Evolutionary conservation across 2,888 invertebrate genomes (phyloP).

Genomic region (Xestobium rufovillosum): DNA sequence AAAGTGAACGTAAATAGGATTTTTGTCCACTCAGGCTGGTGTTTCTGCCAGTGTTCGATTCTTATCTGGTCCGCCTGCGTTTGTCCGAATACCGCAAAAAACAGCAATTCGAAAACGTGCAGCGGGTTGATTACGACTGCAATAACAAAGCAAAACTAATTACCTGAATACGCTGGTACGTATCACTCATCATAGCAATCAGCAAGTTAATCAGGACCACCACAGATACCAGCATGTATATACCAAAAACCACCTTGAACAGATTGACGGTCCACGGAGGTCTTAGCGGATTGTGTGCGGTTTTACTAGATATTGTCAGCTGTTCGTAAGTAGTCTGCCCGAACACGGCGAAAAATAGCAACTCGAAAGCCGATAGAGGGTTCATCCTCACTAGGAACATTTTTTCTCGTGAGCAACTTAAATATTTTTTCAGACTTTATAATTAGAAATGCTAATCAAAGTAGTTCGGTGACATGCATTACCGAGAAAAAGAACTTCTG

Average conservation of each 20-base stretch:
- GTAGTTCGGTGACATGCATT: no score
- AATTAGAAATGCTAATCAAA: no score
- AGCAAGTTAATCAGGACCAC: constrained; percentile 97
- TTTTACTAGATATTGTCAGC: constrained; percentile 54
- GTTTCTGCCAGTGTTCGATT: constrained; percentile 51
- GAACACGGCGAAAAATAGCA: constrained; percentile 96
- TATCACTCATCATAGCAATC: constrained; percentile 99
- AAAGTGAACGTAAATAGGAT: constrained; percentile 82
- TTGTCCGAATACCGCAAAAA: constrained; percentile 98
- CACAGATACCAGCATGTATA: constrained; percentile 96
- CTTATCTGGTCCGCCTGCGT: constrained; percentile 76
- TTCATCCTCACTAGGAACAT: constrained; percentile 68
- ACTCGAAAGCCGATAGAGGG: constrained; percentile 89
- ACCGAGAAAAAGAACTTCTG: no score
- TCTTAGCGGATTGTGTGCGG: constrained; percentile 57
- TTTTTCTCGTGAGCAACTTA: no score
- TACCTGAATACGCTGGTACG: constrained; percentile 98
- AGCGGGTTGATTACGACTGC: constrained; percentile 87
- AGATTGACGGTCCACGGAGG: constrained; percentile 79
- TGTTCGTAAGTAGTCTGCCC: constrained; percentile 86
- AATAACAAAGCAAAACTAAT: constrained; percentile 51
- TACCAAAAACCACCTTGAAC: constrained; percentile 89
- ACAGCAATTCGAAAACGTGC: constrained; percentile 93
- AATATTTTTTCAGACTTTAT: no score
- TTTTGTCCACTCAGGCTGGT: constrained; percentile 76